These are phyloP conservation scores for Paramormyrops hopkinsi DNA, from an alignment of 2,797 vertebrate genomes.

Conservation along the genomic window DNA sequence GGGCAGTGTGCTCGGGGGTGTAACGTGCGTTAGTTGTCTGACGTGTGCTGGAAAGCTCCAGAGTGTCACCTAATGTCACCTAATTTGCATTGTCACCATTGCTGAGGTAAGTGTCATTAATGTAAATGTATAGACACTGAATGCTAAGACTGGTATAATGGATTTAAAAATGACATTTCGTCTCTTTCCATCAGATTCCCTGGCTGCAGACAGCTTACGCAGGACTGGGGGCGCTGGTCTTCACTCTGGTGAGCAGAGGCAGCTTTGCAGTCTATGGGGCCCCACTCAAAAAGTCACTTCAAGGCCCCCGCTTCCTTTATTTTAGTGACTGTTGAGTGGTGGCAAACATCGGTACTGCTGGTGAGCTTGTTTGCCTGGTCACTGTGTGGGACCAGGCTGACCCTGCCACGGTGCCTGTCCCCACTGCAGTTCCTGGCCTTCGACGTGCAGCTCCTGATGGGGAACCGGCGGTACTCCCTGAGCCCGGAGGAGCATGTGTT, in stretches of 20 bases:
- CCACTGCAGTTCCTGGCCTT: conserved; percentile 41
- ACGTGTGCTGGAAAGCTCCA: background rate
- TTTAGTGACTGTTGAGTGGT: background rate
- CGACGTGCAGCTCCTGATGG: conserved; percentile 44
- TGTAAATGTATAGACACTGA: background rate
- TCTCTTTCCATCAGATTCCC: conserved; percentile 30
- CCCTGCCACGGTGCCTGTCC: background rate
- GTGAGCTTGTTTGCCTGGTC: background rate
- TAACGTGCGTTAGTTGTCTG: background rate
- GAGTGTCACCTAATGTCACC: background rate
- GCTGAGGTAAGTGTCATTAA: background rate
- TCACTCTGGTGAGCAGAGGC: conserved; percentile 37
- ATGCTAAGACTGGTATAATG: background rate
- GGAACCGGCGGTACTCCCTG: conserved; percentile 42
- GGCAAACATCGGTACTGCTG: background rate
- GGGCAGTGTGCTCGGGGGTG: background rate
- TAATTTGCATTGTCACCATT: background rate
- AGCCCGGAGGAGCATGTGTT: conserved; percentile 48
- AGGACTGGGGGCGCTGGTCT: conserved; percentile 41
- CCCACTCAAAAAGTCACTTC: background rate
- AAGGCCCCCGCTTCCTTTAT: background rate
- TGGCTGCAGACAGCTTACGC: conserved; percentile 46
- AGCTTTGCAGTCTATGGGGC: background rate
- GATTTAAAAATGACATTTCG: background rate
- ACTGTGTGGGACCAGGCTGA: background rate